A percentile compares a stretch with the other conserved stretches of the same genome.
phyloP scores from a whole-genome alignment of 2,797 vertebrate species.

The Xenops minutus region DNA sequence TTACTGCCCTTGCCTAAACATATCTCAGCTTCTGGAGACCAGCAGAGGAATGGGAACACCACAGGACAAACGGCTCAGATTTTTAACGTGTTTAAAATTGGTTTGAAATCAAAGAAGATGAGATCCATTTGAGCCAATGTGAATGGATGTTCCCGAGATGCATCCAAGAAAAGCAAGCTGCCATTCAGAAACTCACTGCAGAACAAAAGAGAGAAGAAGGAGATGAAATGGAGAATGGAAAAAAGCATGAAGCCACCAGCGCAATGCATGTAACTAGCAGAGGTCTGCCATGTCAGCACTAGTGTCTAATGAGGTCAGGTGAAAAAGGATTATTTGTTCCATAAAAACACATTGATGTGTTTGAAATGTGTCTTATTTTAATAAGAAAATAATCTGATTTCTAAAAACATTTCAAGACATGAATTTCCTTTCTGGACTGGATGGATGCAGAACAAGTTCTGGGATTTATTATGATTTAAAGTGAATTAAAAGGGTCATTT shows the following conservation, averaged over 20 bases:
- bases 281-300: neutral
- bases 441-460: neutral
- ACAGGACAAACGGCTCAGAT: neutral
- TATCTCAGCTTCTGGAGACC: neutral
- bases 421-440: neutral
- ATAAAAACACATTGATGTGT: neutral
- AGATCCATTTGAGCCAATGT: neutral
- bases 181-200: neutral
- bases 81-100: slow-evolving; percentile 30
- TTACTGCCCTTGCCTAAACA: neutral
- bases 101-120: slow-evolving; percentile 46
- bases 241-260: neutral
- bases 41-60: neutral
- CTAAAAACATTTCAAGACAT: neutral
- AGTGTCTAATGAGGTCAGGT: neutral
- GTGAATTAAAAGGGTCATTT: neutral
- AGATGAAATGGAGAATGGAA: neutral
- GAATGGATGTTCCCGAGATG: neutral
- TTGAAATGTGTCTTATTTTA: neutral
- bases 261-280: neutral
- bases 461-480: neutral
- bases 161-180: slow-evolving; percentile 38
- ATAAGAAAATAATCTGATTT: neutral
- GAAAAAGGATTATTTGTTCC: neutral
- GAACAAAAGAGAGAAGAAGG: slow-evolving; percentile 7